Evolutionary conservation across 2,888 invertebrate genomes (phyloP), one percentile per base, ranked within the genome.

Genomic region (Onchidella celtica): DNA sequence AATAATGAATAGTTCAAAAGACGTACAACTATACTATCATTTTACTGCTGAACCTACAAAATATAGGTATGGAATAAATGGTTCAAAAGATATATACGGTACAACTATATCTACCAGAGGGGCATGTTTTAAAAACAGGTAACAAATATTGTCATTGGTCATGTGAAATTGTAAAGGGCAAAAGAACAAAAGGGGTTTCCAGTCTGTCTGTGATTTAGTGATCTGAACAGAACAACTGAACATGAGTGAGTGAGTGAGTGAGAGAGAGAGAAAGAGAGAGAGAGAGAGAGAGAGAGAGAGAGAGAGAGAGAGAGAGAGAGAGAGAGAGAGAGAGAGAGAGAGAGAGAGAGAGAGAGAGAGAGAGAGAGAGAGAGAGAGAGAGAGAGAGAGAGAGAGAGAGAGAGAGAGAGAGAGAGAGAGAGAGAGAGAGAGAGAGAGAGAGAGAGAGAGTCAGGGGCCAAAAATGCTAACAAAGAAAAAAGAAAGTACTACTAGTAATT

Each of bases 231-330:
- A 47, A 47, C 47, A 47, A 47, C 47, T 47, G 47, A 47, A 6
- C 47, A 47, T 47, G 66, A 69, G 36, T 14, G 69, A 69, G 69
- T 29, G 69, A 36, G 69, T 11, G 17, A 11, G 47, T 11, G 47
- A 47, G 47, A 47, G 47, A 47, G 47, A 47, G 47, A 47, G 47
- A 69, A 17, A 69, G 69, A 69, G 69, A 69, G 69, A 11, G 34
- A 69, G 21, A 69, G 69, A 69, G 69, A 69, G 69, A 69, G 69
- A 59, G 73, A 59, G 32, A 59, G 73, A 57, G 73, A 59, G 59
- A 29, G 61, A 47, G 6, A 17, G 47, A 47, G 47, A 47, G 47
- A 47, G 47, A 47, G 47, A 47, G 47, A 47, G 47, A 47, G 47
- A 47, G 47, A 47, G 47, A 47, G 17, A 11, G 47, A 47, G 47